Conservation (phyloP, 2,888 invertebrate genomes). For the Formica aserva region DNA sequence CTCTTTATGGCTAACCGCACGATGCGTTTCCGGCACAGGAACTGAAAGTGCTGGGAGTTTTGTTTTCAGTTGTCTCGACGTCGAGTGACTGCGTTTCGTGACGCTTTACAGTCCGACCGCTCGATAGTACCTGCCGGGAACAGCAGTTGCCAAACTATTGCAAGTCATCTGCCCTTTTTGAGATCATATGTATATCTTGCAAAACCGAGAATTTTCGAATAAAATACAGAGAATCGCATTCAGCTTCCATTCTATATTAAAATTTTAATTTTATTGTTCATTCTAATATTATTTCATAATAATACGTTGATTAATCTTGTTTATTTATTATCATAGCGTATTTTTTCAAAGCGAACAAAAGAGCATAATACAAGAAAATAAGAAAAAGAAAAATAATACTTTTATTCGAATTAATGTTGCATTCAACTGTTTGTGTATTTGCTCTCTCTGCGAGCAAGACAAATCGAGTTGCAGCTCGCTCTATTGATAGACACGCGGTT, state of each 20-base stretch:
- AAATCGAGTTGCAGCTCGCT: slow-evolving; percentile 42
- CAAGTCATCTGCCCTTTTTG: slow-evolving; percentile 1
- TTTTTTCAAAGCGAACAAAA: background rate
- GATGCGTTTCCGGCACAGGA: slow-evolving; percentile 67
- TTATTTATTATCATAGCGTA: background rate
- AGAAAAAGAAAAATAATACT: background rate
- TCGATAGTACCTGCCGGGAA: slow-evolving; percentile 19
- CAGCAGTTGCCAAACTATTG: slow-evolving; percentile 33
- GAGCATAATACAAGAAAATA: background rate
- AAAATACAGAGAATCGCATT: background rate
- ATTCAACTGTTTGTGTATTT: slow-evolving; percentile 22
- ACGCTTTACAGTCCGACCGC: slow-evolving; percentile 23
- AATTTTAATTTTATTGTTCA: background rate
- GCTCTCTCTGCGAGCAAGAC: background rate
- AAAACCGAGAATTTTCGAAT: background rate
- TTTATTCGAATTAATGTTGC: slow-evolving; percentile 30
- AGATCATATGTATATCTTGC: background rate
- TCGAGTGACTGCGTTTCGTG: slow-evolving; percentile 19
- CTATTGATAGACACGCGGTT: slow-evolving; percentile 53
- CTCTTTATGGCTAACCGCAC: slow-evolving; percentile 60
- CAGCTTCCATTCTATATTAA: background rate
- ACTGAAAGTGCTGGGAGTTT: slow-evolving; percentile 38
- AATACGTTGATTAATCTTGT: background rate
- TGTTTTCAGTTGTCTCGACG: slow-evolving; percentile 46
- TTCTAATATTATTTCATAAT: background rate